Evolutionary conservation across 2,888 invertebrate genomes (phyloP), one percentile per base, ranked within the genome.

Genomic region (Myopa tessellatipennis): DNA sequence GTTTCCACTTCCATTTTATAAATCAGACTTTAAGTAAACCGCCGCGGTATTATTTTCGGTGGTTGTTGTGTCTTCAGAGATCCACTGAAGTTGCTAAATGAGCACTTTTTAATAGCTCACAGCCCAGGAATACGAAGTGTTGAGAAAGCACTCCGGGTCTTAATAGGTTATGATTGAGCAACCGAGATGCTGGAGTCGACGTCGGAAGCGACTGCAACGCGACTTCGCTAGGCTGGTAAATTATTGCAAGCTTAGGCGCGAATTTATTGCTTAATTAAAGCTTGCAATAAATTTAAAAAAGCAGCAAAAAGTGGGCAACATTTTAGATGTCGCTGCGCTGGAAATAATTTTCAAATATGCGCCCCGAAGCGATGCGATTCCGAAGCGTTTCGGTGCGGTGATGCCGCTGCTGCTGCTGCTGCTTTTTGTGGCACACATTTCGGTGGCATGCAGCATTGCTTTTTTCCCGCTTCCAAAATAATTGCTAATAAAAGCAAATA

Each of bases 221-320:
- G 45, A 45, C 14, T 14, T 4, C 63, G 63, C 36, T 26, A 63
- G 34, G 4, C 6, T 14, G 65, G 26, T 18, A 65, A 52, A 52
- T 58, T 34, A 74, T 61, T 18, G 67, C 52, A 26, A 36, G 74
- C 74, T 75, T 75, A 69, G 61, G 68, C 58, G 45, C 7, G 18
- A 65, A 75, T 69, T 69, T 75, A 75, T 69, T n/a, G 69, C 68
- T 40, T 60, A 69, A 75, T 75, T 68, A 60, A 26, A 60, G 60
- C 34, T 18, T 38, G 61, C 26, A n/a, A 69, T 75, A 75, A 75
- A 75, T 69, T 75, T 75, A 4, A 18, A 14, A 50, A n/a, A 69
- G 10, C 16, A 6, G 3, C 67, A 10, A 58, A 75, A 68, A 67
- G 7, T 68, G 40, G 68, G 75, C 61, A 60, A 45, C 75, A 16